Percentiles rank a stretch among this genome's conserved stretches.
These are phyloP conservation scores for Trematocara variabile DNA, from an alignment of 2,113 vertebrate genomes.

Conservation along the genomic window DNA sequence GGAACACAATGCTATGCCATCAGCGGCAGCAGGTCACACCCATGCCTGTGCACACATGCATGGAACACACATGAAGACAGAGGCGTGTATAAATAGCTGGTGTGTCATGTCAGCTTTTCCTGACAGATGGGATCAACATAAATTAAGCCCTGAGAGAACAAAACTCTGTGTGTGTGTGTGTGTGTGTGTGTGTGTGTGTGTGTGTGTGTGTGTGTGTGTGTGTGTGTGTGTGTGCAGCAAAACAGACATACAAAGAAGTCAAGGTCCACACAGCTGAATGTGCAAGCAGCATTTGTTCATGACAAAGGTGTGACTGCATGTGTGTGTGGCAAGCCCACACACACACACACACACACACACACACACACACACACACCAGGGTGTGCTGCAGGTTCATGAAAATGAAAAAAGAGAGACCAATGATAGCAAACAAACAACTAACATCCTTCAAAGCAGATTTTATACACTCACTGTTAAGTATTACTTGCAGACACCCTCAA, in stretches of 20 bases:
- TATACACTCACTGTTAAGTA: background rate
- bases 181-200: background rate
- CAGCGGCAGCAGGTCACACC: background rate
- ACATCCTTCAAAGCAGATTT: background rate
- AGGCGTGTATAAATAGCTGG: conserved; percentile 4
- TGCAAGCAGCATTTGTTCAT: background rate
- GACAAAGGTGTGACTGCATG: background rate
- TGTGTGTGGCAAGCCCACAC: background rate
- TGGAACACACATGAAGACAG: background rate
- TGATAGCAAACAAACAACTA: background rate
- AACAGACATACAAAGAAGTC: background rate
- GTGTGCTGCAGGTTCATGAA: background rate
- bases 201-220: background rate
- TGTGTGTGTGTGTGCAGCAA: background rate
- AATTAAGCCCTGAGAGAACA: conserved; percentile 8
- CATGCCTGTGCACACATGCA: background rate
- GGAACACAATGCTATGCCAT: conserved; percentile 12
- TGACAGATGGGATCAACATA: conserved; percentile 49
- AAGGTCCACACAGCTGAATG: background rate
- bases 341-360: background rate
- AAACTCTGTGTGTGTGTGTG: background rate
- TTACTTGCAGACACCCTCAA: background rate
- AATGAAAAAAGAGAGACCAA: background rate
- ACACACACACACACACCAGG: background rate
- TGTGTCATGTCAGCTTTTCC: conserved; percentile 51